Evolutionary conservation across 1,140 invertebrate species (phyloP).

Genomic region (Heliothis virescens): DNA sequence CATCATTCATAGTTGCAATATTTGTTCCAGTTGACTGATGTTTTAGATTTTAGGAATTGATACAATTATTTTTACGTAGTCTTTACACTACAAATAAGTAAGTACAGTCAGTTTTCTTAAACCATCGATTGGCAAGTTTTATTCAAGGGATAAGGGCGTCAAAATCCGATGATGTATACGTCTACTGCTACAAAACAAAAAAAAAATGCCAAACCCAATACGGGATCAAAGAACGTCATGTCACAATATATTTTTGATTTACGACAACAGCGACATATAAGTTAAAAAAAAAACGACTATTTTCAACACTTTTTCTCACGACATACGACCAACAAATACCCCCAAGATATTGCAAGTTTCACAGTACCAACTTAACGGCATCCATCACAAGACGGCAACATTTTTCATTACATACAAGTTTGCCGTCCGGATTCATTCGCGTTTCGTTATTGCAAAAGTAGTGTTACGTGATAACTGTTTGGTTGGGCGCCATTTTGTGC

Average conservation of each 20-base stretch:
- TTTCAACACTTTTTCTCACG: not conserved
- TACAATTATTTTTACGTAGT: no score
- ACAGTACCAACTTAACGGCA: slow-evolving; percentile 9
- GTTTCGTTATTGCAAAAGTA: slow-evolving; percentile 32
- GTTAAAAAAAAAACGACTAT: not conserved
- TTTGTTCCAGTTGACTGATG: not conserved
- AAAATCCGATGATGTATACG: no score
- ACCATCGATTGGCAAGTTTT: no score
- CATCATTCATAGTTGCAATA: slow-evolving; percentile 14
- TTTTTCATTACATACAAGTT: slow-evolving; percentile 36
- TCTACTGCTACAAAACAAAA: no score
- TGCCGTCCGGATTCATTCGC: slow-evolving; percentile 28
- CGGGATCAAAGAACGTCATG: no score
- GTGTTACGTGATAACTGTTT: slow-evolving; percentile 20
- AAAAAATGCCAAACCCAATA: no score
- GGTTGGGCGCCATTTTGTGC: not conserved
- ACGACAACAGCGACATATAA: not conserved
- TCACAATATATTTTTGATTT: no score
- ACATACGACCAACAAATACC: not conserved
- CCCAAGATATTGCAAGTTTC: slow-evolving; percentile 9
- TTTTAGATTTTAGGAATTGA: not conserved
- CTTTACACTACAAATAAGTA: no score
- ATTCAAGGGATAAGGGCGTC: no score
- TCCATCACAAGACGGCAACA: slow-evolving; percentile 19
- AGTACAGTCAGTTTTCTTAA: not conserved